These are phyloP conservation scores for Tanaodytes sp. DNA, from an alignment of 2,888 invertebrate genomes.

Conservation along the genomic window DNA sequence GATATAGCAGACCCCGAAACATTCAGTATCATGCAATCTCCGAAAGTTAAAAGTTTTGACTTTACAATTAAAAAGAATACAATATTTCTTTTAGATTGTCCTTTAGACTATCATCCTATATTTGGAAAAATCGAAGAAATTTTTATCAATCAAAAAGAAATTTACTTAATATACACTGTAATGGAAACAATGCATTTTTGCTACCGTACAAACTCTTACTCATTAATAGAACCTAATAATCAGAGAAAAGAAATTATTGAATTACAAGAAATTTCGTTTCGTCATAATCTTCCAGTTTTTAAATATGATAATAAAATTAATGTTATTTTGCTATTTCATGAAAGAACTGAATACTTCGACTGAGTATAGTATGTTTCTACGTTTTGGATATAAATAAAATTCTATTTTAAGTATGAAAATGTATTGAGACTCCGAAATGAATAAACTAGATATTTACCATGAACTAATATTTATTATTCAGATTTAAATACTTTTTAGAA, in stretches of 20 bases:
- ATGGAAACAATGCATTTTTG: not conserved
- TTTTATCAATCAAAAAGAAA: not conserved
- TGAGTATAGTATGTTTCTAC: too few relatives aligned
- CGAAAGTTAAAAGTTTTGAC: not conserved
- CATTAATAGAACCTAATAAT: not conserved
- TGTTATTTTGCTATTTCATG: not conserved
- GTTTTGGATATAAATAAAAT: not conserved
- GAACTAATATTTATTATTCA: too few relatives aligned
- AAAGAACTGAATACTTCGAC: not conserved
- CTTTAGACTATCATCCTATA: not conserved
- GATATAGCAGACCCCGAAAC: not conserved
- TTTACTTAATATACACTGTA: conserved; percentile 1
- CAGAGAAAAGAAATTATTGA: not conserved
- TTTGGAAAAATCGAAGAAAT: conserved; percentile 10
- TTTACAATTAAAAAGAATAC: not conserved
- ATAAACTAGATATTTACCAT: too few relatives aligned
- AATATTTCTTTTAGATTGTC: conserved; percentile 3
- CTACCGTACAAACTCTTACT: conserved; percentile 4
- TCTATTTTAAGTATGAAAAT: not conserved
- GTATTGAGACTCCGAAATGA: too few relatives aligned
- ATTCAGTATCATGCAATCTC: not conserved
- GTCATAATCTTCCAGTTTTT: conserved; percentile 1
- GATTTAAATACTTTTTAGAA: too few relatives aligned
- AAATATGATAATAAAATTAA: not conserved
- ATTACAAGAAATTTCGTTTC: conserved; percentile 1